A percentile compares a stretch with the other conserved stretches of the same genome.
phyloP scores from a whole-genome alignment of 2,797 vertebrate genomes.

The Lacerta viridis region DNA sequence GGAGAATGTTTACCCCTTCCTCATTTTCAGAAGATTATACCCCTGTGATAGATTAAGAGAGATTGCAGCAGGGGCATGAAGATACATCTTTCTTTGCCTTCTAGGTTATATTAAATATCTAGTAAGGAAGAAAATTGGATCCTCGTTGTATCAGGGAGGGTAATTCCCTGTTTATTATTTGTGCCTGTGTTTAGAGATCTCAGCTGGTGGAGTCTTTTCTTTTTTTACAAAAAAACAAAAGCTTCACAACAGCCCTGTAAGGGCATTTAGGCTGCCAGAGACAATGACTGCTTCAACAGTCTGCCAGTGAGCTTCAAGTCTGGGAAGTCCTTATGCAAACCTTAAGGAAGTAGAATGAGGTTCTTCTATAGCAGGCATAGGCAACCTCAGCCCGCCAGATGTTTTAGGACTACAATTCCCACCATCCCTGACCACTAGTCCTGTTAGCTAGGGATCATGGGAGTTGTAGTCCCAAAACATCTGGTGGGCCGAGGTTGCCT shows the following conservation, averaged over 20 bases:
- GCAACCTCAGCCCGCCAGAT: too few species aligned
- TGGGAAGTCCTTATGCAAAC: too few species aligned
- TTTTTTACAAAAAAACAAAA: neutral
- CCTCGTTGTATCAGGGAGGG: neutral
- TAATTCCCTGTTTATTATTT: neutral
- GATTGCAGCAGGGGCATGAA: neutral
- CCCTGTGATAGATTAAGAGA: neutral
- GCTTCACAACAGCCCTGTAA: neutral
- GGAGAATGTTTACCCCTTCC: too few species aligned
- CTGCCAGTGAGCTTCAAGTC: too few species aligned
- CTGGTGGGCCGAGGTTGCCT: too few species aligned
- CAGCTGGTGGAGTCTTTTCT: too few species aligned
- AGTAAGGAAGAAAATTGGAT: neutral
- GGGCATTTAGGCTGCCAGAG: neutral
- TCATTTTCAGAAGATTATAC: neutral
- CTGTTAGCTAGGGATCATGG: too few species aligned
- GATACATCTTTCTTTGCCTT: neutral
- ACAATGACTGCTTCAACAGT: neutral
- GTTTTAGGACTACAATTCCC: too few species aligned
- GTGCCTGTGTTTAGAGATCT: neutral
- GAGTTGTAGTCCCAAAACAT: too few species aligned
- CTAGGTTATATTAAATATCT: neutral
- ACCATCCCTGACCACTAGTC: too few species aligned
- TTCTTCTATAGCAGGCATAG: neutral
- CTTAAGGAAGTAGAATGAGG: neutral